These are phyloP conservation scores for Cetoscarus ocellatus DNA, from an alignment of 2,797 vertebrate genomes.

Conservation along the genomic window DNA sequence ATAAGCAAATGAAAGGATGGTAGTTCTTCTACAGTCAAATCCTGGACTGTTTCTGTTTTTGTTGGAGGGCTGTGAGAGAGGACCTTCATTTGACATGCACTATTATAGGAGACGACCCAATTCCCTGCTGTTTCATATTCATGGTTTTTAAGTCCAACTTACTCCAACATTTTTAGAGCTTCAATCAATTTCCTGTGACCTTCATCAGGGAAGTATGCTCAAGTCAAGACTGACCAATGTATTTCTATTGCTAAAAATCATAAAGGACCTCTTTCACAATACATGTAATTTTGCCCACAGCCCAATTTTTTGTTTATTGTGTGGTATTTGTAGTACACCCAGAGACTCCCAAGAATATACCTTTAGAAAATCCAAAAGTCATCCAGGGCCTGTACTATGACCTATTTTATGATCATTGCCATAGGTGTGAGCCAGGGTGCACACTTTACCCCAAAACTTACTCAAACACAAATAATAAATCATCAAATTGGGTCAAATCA, in stretches of 20 bases:
- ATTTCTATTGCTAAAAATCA: neutral
- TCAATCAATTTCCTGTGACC: neutral
- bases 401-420: no score
- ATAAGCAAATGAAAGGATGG: constrained; percentile 1
- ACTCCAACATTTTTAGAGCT: neutral
- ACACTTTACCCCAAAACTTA: no score
- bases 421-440: no score
- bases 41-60: constrained; percentile 1
- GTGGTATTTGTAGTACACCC: no score
- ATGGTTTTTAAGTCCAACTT: neutral
- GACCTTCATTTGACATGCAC: constrained; percentile 1
- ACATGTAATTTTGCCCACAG: no score
- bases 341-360: no score
- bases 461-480: no score
- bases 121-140: neutral
- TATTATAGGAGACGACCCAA: constrained; percentile 2
- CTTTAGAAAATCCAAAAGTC: no score
- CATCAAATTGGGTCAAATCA: no score
- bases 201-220: neutral
- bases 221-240: neutral
- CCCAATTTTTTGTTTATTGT: no score
- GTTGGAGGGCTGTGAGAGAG: neutral
- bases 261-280: no score
- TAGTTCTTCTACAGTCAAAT: neutral
- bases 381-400: no score